phyloP scores from a whole-genome alignment of 1,140 invertebrate species.

The Oedothorax gibbosus region DNA sequence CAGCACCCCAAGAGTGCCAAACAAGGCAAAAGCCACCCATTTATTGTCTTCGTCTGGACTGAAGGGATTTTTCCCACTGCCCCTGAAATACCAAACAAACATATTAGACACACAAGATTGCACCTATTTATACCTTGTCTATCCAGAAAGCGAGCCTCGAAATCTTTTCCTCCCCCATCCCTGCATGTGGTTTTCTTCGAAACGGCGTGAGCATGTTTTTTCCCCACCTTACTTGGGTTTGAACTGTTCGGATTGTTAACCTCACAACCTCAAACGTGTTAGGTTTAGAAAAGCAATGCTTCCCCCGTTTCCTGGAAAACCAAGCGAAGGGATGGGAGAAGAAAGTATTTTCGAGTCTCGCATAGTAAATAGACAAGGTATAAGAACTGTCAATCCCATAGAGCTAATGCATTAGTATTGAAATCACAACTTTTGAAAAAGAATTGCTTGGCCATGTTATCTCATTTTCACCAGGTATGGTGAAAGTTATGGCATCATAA shows the following conservation, averaged over 20 bases:
- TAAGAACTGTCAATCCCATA: neutral
- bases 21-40: slow-evolving; percentile 77
- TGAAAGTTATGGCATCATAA: too few species aligned
- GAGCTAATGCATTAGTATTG: neutral
- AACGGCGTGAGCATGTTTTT: too few species aligned
- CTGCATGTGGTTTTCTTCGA: too few species aligned
- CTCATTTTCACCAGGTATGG: too few species aligned
- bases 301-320: too few species aligned
- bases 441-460: too few species aligned
- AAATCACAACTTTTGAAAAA: neutral
- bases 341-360: neutral
- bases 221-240: too few species aligned
- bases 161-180: too few species aligned
- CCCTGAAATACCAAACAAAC: slow-evolving; percentile 58
- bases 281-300: too few species aligned
- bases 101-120: neutral
- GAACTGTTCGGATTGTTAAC: too few species aligned
- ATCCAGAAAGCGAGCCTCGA: too few species aligned
- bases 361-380: neutral
- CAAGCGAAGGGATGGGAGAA: neutral
- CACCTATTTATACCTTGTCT: neutral
- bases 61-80: slow-evolving; percentile 73
- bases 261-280: too few species aligned
- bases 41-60: slow-evolving; percentile 77
- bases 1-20: slow-evolving; percentile 76